Percentiles rank a stretch among this genome's conserved stretches.
phyloP scores from a whole-genome alignment of 1,140 invertebrate species.

The Telenomus remus region DNA sequence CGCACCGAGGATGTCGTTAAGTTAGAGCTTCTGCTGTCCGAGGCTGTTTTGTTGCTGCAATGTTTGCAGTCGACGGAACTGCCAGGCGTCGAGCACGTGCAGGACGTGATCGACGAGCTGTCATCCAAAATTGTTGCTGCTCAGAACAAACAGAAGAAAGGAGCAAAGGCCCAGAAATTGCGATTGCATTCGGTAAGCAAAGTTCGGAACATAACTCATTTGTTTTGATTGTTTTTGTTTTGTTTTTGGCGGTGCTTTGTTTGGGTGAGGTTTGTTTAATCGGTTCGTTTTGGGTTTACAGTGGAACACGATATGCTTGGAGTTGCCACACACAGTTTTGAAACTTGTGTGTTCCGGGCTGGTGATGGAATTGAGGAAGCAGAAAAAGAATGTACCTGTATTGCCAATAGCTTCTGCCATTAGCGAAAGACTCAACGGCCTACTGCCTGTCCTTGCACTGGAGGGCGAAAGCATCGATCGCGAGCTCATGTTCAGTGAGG shows the following conservation, averaged over 20 bases:
- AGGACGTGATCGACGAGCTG: constrained; percentile 86
- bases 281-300: constrained; percentile 67
- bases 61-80: constrained; percentile 84
- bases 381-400: constrained; percentile 88
- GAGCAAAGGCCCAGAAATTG: constrained; percentile 90
- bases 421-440: constrained; percentile 87
- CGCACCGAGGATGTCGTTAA: constrained; percentile 84
- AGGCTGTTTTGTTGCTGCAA: constrained; percentile 89
- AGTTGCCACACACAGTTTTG: constrained; percentile 85
- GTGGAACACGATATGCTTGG: constrained; percentile 93
- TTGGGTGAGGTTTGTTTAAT: too few relatives aligned
- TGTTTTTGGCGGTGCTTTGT: too few relatives aligned
- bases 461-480: constrained; percentile 77
- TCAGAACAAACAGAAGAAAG: constrained; percentile 83
- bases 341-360: constrained; percentile 86
- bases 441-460: constrained; percentile 76
- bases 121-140: constrained; percentile 83
- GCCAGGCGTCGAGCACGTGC: constrained; percentile 83
- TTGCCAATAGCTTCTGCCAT: constrained; percentile 91
- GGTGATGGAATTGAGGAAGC: constrained; percentile 87
- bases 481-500: constrained; percentile 92
- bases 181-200: constrained; percentile 47
- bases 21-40: constrained; percentile 89
- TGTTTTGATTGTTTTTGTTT: too few relatives aligned
- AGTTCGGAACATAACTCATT: too few relatives aligned